phyloP scores from a whole-genome alignment of 2,888 invertebrate species.

The Platycheirus rosarum region DNA sequence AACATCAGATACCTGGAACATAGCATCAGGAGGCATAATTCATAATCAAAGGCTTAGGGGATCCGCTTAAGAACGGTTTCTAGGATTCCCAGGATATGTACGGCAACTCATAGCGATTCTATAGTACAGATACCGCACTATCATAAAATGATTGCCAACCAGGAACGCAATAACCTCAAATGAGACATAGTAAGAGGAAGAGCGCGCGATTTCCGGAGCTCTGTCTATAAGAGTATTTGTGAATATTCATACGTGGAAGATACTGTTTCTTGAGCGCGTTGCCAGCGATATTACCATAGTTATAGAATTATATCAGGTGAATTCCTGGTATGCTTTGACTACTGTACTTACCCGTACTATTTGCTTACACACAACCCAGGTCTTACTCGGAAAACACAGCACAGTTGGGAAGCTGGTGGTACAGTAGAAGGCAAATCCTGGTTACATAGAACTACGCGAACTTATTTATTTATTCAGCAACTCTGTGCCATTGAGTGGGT shows the following conservation, averaged over 20 bases:
- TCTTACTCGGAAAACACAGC: conserved; percentile 17
- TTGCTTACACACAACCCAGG: conserved; percentile 48
- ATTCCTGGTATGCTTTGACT: conserved; percentile 11
- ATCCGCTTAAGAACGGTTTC: conserved; percentile 66
- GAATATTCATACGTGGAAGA: conserved; percentile 29
- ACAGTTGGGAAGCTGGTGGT: not conserved
- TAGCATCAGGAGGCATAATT: conserved; percentile 62
- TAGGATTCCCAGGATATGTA: conserved; percentile 19
- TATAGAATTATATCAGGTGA: no score
- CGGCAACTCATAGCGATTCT: conserved; percentile 38
- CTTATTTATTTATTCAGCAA: conserved; percentile 73
- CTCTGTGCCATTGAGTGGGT: conserved; percentile 68
- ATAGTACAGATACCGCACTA: conserved; percentile 33
- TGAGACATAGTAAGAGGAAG: conserved; percentile 40
- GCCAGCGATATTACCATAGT: conserved; percentile 2
- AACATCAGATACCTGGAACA: conserved; percentile 31
- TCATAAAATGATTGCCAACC: conserved; percentile 57
- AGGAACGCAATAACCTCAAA: conserved; percentile 55
- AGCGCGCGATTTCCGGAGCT: conserved; percentile 7
- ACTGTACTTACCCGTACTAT: conserved; percentile 4
- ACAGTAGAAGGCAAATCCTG: not conserved
- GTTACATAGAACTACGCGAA: conserved; percentile 43
- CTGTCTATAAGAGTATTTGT: conserved; percentile 7
- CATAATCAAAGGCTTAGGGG: conserved; percentile 72
- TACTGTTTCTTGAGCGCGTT: conserved; percentile 44